Base-by-base conservation (phyloP, 2,888 invertebrate species). In the Cetonia aurata region DNA sequence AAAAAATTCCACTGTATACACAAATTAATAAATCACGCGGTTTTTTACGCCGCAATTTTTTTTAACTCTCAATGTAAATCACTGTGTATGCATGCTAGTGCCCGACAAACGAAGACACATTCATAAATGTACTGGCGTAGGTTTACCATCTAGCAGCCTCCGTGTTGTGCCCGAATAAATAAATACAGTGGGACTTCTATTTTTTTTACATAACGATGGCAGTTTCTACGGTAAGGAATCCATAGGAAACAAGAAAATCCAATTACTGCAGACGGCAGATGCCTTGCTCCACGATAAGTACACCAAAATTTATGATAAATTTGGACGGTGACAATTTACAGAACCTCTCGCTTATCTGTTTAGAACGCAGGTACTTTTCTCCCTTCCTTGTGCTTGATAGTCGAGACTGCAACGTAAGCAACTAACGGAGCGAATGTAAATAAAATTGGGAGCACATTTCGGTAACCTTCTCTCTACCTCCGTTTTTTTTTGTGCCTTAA, bases 271-370 rank as follows among this genome's bases (percentile, higher is more conserved):
- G 66, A 55, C 67, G 67, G 67, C 67, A 53, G 53, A 55, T 53
- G 53, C 15, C 44, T 46, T 52, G 67, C 42, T 46, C 33, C 53
- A 46, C 55, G 55, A 67, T 44, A 53, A 55, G 42, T 60, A 60
- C 60, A 60, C 46, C 31, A 55, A 60, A 46, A 67, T 55, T 42
- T 55, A 67, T 55, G 67, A 67, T 67, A 67, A 67, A 44, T 67
- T 52, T 66, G n/a, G 25, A 19, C 67, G 25, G 67, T 67, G 67
- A 67, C 67, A 67, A 67, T 67, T 67, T 67, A 55, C 67, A 67
- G 67, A 67, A 67, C 67, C 44, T 31, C 67, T 46, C 31, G 31
- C 25, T 60, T 60, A 60, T 60, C 60, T 55, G 25, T 13, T 19
- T n/a, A 10, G 17, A 33, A 52, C 50, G 33, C 65, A 67, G 67